A percentile compares a stretch with the other conserved stretches of the same genome.
Conservation (phyloP, 2,888 invertebrate species). For the Ectemnius lituratus region DNA sequence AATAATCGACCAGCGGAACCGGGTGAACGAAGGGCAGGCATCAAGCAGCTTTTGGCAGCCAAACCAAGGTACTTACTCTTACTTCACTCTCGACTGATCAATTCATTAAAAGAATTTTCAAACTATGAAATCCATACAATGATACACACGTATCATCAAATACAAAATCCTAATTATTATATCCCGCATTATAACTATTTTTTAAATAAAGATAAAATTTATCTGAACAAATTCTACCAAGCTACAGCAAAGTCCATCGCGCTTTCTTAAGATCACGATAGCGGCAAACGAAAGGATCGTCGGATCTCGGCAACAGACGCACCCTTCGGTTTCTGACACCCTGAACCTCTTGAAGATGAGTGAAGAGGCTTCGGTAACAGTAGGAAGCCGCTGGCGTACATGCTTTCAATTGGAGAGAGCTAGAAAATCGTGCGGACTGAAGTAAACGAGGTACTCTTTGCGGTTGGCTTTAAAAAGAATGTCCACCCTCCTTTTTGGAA, state of each 20-base stretch:
- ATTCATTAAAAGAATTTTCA: background rate
- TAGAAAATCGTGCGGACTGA: too few species aligned
- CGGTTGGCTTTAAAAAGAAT: background rate
- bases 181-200: background rate
- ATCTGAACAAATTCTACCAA: slow-evolving; percentile 39
- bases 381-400: background rate
- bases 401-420: slow-evolving; percentile 9
- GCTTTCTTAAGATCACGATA: slow-evolving; percentile 13
- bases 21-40: slow-evolving; percentile 6
- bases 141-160: too few species aligned
- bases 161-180: too few species aligned
- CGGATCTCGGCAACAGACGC: too few species aligned
- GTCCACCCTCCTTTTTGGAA: slow-evolving; percentile 17
- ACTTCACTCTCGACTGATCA: background rate
- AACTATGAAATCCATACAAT: background rate
- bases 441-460: too few species aligned
- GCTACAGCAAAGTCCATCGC: slow-evolving; percentile 24
- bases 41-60: slow-evolving; percentile 66
- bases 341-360: too few species aligned
- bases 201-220: slow-evolving; percentile 32
- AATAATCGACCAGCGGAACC: slow-evolving; percentile 33
- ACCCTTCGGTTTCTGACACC: too few species aligned
- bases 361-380: too few species aligned
- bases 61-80: slow-evolving; percentile 44
- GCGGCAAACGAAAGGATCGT: too few species aligned